Conservation (phyloP, 1,140 invertebrate species). For the Chironomus tepperi region DNA sequence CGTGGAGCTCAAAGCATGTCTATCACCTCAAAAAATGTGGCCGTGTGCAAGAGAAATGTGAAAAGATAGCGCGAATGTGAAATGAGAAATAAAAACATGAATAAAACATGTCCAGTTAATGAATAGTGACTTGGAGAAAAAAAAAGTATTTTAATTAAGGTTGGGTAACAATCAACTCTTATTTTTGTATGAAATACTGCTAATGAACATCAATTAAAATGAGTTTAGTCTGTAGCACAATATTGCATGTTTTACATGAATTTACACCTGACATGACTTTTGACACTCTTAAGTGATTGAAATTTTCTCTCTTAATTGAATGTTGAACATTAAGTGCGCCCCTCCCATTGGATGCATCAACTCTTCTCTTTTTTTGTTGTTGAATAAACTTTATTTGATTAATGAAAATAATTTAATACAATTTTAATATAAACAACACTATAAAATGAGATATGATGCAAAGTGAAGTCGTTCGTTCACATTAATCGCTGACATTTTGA, state of each 20-base stretch:
- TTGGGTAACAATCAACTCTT: background rate
- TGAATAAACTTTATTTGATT: background rate
- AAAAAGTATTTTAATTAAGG: no score
- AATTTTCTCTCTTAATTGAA: background rate
- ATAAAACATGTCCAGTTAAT: conserved; percentile 9
- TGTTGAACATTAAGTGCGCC: background rate
- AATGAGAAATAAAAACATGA: background rate
- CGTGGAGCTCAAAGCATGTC: no score
- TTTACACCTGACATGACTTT: conserved; percentile 7
- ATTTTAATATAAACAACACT: no score
- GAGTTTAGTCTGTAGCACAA: background rate
- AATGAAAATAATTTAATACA: background rate
- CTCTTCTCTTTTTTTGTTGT: background rate
- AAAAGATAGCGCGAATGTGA: no score
- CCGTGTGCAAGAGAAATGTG: no score
- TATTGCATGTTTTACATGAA: background rate
- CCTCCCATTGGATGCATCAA: background rate
- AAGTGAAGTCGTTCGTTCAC: background rate
- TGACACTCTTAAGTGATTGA: background rate
- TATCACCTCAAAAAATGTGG: no score
- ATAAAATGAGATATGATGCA: background rate
- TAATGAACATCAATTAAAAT: background rate
- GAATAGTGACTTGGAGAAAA: background rate
- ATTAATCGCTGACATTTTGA: background rate
- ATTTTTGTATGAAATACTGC: background rate